A percentile compares a stretch with the other conserved stretches of the same genome.
phyloP scores from a whole-genome alignment of 2,888 invertebrate genomes.

The Eumerus sabulonum region DNA sequence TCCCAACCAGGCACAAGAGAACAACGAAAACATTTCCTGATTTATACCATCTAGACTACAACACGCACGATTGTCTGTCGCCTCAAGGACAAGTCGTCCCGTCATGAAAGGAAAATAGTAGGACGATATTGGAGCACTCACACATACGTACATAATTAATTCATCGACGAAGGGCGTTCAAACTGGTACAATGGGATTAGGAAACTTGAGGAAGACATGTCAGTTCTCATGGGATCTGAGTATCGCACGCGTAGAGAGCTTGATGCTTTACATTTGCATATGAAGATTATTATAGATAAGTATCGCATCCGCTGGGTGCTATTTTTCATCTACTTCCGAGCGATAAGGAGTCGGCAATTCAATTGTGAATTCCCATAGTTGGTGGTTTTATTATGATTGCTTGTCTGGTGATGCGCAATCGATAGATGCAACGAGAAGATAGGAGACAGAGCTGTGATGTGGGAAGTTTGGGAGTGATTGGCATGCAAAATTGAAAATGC shows the following conservation, averaged over 20 bases:
- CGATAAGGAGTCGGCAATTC: constrained; percentile 37
- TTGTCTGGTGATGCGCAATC: constrained; percentile 37
- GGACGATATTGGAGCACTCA: too few relatives aligned
- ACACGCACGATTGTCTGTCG: too few relatives aligned
- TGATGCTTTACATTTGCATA: constrained; percentile 55
- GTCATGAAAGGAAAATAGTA: too few relatives aligned
- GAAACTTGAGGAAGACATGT: background rate
- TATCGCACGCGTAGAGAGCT: constrained; percentile 31
- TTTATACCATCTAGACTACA: too few relatives aligned
- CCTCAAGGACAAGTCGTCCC: too few relatives aligned
- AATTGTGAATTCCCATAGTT: constrained; percentile 38
- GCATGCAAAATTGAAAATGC: constrained; percentile 58
- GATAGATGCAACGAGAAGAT: constrained; percentile 41
- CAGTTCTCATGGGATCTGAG: background rate
- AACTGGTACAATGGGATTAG: background rate
- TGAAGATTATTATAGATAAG: constrained; percentile 62
- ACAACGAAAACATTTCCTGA: too few relatives aligned
- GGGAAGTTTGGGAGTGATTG: constrained; percentile 41
- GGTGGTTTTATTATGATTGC: constrained; percentile 37
- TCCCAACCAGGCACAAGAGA: too few relatives aligned
- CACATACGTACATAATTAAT: constrained; percentile 43
- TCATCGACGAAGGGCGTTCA: constrained; percentile 38
- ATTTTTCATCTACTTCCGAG: constrained; percentile 45
- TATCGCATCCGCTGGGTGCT: constrained; percentile 62
- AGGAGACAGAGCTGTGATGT: background rate